Conservation (phyloP, 2,113 vertebrate species). For the Sardina pilchardus region DNA sequence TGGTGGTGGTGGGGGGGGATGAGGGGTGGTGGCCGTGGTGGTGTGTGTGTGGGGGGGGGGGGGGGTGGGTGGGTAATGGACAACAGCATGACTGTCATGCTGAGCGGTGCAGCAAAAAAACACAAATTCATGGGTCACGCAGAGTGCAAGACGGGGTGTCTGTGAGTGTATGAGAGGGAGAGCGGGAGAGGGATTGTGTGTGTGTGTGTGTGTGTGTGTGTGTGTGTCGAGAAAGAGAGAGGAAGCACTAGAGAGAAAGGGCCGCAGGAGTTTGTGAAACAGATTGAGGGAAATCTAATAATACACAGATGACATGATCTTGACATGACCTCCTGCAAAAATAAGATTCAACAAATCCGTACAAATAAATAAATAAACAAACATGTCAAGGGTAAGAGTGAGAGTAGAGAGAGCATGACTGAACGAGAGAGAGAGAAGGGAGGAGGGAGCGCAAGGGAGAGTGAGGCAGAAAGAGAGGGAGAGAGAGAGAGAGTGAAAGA, state of each 20-base stretch:
- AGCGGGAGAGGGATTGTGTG: not conserved
- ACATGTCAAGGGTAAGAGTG: not conserved
- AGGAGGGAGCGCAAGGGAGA: not conserved
- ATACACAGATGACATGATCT: not conserved
- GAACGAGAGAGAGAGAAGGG: not conserved
- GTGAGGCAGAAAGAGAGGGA: not conserved
- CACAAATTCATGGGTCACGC: conserved; percentile 7
- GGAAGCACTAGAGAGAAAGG: conserved; percentile 24
- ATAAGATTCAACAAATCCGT: not conserved
- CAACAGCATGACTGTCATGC: conserved; percentile 31
- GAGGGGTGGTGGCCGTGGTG: conserved; percentile 36
- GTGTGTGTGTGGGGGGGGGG: not conserved
- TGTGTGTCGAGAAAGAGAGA: conserved; percentile 46
- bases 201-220: not conserved
- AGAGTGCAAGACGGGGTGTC: not conserved
- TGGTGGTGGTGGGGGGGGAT: too few species aligned
- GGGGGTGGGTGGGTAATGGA: conserved; percentile 25
- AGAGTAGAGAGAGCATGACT: not conserved
- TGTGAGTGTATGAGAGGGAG: too few species aligned
- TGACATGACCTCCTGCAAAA: conserved; percentile 4
- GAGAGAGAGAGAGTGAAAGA: not conserved
- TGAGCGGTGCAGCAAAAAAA: not conserved
- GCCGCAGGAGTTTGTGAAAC: conserved; percentile 38
- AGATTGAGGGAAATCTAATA: conserved; percentile 10
- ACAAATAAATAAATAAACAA: not conserved